These are phyloP conservation scores for Papilio demoleus DNA, from an alignment of 2,888 invertebrate genomes.

Conservation along the genomic window DNA sequence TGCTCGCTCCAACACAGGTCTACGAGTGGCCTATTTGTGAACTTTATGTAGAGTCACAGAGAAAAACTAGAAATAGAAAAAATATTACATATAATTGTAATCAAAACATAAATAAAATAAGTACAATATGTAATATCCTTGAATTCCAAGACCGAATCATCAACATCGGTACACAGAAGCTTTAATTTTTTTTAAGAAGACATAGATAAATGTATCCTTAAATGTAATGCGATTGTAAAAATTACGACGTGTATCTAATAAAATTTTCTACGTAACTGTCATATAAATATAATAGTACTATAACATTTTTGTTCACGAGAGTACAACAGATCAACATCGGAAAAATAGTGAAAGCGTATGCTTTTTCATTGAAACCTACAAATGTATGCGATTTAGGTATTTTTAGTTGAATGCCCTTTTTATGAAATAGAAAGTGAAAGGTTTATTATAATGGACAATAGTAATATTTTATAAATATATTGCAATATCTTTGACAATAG, in stretches of 20 bases:
- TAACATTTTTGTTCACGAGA: neutral
- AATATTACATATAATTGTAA: neutral
- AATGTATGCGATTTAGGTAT: slow-evolving; percentile 32
- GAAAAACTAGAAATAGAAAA: slow-evolving; percentile 12
- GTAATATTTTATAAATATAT: slow-evolving; percentile 20
- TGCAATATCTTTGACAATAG: neutral
- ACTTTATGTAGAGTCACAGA: slow-evolving; percentile 27
- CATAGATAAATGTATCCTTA: too few species aligned
- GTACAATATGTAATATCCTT: too few species aligned
- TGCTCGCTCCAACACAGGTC: slow-evolving; percentile 28
- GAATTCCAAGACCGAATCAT: too few species aligned
- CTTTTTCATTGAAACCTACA: slow-evolving; percentile 36
- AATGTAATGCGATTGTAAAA: too few species aligned
- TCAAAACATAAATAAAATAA: too few species aligned
- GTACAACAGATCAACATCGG: slow-evolving; percentile 26
- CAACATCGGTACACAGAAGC: too few species aligned
- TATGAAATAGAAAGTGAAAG: slow-evolving; percentile 29
- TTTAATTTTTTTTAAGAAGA: too few species aligned
- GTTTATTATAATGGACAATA: slow-evolving; percentile 27
- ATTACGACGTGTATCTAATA: too few species aligned
- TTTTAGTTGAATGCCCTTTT: slow-evolving; percentile 37
- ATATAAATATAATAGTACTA: too few species aligned
- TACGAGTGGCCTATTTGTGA: slow-evolving; percentile 39
- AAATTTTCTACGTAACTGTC: too few species aligned
- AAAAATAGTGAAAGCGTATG: slow-evolving; percentile 37